Evolutionary conservation across 2,888 invertebrate species (phyloP).

Genomic region (Chesias legatella): DNA sequence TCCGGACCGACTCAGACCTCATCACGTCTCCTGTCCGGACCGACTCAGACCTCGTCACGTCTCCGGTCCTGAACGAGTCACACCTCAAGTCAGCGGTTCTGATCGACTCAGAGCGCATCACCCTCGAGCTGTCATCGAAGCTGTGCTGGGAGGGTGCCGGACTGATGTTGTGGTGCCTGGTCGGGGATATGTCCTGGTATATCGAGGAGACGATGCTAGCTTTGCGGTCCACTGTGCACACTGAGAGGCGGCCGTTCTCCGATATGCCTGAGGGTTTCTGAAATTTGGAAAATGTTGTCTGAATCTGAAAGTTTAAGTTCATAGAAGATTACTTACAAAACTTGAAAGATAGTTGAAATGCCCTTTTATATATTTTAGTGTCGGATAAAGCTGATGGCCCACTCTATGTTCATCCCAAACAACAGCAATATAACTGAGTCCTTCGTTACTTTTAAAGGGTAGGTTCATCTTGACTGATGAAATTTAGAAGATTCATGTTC

Average conservation of each 20-base stretch:
- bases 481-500: too few species aligned
- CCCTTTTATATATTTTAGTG: too few species aligned
- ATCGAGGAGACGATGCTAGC: constrained; percentile 72
- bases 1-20: constrained; percentile 28
- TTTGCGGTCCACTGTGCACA: constrained; percentile 69
- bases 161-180: constrained; percentile 61
- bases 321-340: too few species aligned
- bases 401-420: too few species aligned
- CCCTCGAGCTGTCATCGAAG: constrained; percentile 55
- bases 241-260: constrained; percentile 71
- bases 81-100: constrained; percentile 31
- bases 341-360: too few species aligned
- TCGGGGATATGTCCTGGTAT: constrained; percentile 67
- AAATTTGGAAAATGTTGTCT: too few species aligned
- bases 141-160: constrained; percentile 70
- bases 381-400: too few species aligned
- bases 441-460: too few species aligned
- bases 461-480: too few species aligned
- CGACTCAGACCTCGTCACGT: constrained; percentile 59
- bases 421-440: too few species aligned
- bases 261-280: constrained; percentile 57
- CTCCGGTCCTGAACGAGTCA: constrained; percentile 4
- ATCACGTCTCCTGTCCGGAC: constrained; percentile 40
- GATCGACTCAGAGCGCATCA: constrained; percentile 61
- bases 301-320: too few species aligned